These are phyloP conservation scores for Nipponacmea schrenckii DNA, from an alignment of 2,888 invertebrate genomes.

Conservation along the genomic window DNA sequence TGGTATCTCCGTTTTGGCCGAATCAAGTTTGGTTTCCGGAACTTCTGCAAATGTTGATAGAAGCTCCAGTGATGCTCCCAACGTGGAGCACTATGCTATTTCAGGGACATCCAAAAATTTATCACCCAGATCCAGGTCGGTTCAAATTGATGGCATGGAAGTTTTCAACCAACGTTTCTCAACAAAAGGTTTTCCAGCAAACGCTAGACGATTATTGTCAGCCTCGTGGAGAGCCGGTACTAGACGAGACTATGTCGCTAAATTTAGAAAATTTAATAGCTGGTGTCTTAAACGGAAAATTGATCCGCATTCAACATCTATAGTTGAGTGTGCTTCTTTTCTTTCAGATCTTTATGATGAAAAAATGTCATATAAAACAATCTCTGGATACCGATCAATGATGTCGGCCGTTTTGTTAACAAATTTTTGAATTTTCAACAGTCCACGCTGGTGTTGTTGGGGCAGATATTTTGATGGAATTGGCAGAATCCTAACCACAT, in stretches of 20 bases:
- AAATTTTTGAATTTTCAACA: too few species aligned
- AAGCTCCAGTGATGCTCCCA: constrained; percentile 22
- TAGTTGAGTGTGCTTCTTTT: not conserved
- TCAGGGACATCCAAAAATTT: constrained; percentile 24
- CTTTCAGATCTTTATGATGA: not conserved
- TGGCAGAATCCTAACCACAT: too few species aligned
- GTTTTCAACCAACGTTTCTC: constrained; percentile 26
- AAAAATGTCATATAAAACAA: too few species aligned
- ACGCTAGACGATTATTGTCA: constrained; percentile 27
- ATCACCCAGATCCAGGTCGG: constrained; percentile 26
- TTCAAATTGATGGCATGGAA: constrained; percentile 33
- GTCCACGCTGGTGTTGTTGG: too few species aligned
- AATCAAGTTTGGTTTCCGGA: constrained; percentile 22
- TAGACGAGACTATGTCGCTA: constrained; percentile 28
- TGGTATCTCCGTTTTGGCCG: constrained; percentile 12
- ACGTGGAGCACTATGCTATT: constrained; percentile 18
- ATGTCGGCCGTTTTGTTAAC: too few species aligned
- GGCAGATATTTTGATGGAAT: too few species aligned
- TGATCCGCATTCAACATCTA: constrained; percentile 21
- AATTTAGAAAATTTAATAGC: constrained; percentile 26
- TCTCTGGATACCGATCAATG: too few species aligned
- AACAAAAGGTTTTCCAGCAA: constrained; percentile 26
- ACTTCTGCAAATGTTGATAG: constrained; percentile 22
- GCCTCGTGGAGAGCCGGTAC: constrained; percentile 32
- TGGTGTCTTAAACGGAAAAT: constrained; percentile 33